phyloP scores from a whole-genome alignment of 2,797 vertebrate species.

The Schizopygopsis malacanthus region DNA sequence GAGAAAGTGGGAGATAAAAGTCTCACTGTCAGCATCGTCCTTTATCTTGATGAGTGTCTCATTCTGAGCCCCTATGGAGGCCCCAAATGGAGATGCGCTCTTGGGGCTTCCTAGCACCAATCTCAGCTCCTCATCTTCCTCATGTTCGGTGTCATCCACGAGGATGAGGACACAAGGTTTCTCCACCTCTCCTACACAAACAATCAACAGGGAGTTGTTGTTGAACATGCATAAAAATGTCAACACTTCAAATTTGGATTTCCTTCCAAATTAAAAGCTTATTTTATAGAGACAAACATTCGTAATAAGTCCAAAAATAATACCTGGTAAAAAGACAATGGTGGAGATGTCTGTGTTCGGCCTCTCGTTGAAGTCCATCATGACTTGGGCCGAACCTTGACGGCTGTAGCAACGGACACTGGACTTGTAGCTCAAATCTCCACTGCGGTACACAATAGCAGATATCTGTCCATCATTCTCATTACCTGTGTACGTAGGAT shows the following conservation, averaged over 20 bases:
- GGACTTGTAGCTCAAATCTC: constrained; percentile 85
- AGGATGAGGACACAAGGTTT: constrained; percentile 85
- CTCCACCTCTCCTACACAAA: constrained; percentile 85
- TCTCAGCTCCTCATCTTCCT: constrained; percentile 90
- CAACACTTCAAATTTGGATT: background rate
- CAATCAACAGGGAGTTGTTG: background rate
- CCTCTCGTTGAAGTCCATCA: constrained; percentile 94
- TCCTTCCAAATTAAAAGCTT: background rate
- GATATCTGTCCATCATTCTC: constrained; percentile 85
- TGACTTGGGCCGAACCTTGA: constrained; percentile 93
- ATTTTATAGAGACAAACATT: background rate
- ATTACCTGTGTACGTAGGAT: constrained; percentile 78
- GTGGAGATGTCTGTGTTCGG: constrained; percentile 90
- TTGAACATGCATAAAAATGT: background rate
- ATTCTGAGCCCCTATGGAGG: constrained; percentile 86
- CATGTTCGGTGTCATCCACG: constrained; percentile 85
- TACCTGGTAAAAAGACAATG: constrained; percentile 90
- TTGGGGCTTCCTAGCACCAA: constrained; percentile 90
- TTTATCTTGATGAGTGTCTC: constrained; percentile 90
- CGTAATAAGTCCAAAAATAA: background rate
- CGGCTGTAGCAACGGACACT: constrained; percentile 93
- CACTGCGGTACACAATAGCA: constrained; percentile 83
- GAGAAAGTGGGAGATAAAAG: background rate
- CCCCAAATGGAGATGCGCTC: constrained; percentile 89
- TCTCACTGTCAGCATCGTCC: constrained; percentile 91